phyloP scores from a whole-genome alignment of 2,797 vertebrate genomes.

The Danionella dracula region DNA sequence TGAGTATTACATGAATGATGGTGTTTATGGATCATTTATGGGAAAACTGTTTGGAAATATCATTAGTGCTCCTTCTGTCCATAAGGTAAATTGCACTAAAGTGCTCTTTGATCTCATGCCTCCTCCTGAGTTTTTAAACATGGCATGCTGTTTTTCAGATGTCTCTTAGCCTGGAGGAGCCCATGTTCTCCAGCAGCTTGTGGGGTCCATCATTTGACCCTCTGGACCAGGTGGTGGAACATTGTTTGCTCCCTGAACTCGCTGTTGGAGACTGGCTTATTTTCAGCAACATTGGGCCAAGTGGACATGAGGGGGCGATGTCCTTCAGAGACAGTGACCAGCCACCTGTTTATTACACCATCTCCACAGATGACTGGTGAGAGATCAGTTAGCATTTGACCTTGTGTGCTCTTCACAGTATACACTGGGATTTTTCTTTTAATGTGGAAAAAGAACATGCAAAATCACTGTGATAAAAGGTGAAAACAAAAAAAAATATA shows the following conservation, averaged over 20 bases:
- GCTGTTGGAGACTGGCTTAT: constrained; percentile 94
- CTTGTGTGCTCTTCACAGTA: not conserved
- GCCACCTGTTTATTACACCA: constrained; percentile 87
- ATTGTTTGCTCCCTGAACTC: constrained; percentile 91
- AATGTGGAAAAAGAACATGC: too few species aligned
- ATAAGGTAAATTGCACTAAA: constrained; percentile 75
- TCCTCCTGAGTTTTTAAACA: not conserved
- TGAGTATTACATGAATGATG: constrained; percentile 94
- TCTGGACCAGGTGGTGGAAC: constrained; percentile 93
- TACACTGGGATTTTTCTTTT: too few species aligned
- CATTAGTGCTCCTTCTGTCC: constrained; percentile 84
- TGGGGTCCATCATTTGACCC: constrained; percentile 94
- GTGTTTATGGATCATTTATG: constrained; percentile 95
- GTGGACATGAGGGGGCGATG: constrained; percentile 74
- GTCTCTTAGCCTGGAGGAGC: constrained; percentile 66
- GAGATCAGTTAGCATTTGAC: not conserved
- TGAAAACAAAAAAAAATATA: too few species aligned
- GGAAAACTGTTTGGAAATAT: constrained; percentile 87
- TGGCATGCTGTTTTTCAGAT: constrained; percentile 44
- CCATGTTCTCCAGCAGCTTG: constrained; percentile 89
- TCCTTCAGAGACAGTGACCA: constrained; percentile 73
- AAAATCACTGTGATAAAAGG: too few species aligned
- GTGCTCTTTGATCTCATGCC: not conserved
- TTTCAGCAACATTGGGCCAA: constrained; percentile 92
- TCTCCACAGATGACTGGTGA: constrained; percentile 92